These are phyloP conservation scores for Holcopasites calliopsidis DNA, from an alignment of 1,140 invertebrate genomes.

Conservation along the genomic window DNA sequence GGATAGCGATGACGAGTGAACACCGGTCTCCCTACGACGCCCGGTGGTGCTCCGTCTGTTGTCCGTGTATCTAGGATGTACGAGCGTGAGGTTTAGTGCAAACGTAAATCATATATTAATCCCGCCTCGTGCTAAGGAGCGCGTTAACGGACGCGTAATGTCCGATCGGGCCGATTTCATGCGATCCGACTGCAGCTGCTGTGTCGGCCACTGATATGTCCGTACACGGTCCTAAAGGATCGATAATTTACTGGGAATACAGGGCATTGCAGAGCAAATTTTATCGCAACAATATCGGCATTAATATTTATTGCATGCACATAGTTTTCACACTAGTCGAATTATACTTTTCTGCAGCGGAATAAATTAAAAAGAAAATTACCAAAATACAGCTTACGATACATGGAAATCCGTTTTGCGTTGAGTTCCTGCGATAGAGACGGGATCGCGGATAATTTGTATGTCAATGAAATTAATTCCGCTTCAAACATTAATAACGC, in stretches of 20 bases:
- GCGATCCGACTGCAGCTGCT: constrained; percentile 46
- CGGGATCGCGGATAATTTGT: constrained; percentile 24
- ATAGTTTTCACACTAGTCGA: too few species aligned
- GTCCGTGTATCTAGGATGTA: constrained; percentile 42
- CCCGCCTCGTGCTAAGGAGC: constrained; percentile 42
- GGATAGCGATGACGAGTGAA: neutral
- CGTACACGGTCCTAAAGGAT: constrained; percentile 37
- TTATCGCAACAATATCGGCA: neutral
- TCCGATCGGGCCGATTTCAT: constrained; percentile 55
- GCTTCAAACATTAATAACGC: constrained; percentile 49
- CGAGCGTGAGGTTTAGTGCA: constrained; percentile 47
- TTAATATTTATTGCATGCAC: too few species aligned
- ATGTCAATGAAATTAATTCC: constrained; percentile 53
- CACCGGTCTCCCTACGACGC: neutral
- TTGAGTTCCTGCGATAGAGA: neutral
- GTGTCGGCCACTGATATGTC: constrained; percentile 51
- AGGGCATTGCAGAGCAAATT: neutral
- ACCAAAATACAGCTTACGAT: constrained; percentile 17
- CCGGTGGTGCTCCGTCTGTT: neutral
- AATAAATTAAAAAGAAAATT: too few species aligned
- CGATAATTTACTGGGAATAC: constrained; percentile 39
- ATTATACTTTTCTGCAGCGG: too few species aligned
- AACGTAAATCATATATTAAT: constrained; percentile 67
- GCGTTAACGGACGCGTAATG: constrained; percentile 60
- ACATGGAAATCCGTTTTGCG: neutral